phyloP scores from a whole-genome alignment of 2,113 vertebrate genomes.

The Dasyprocta punctata region DNA sequence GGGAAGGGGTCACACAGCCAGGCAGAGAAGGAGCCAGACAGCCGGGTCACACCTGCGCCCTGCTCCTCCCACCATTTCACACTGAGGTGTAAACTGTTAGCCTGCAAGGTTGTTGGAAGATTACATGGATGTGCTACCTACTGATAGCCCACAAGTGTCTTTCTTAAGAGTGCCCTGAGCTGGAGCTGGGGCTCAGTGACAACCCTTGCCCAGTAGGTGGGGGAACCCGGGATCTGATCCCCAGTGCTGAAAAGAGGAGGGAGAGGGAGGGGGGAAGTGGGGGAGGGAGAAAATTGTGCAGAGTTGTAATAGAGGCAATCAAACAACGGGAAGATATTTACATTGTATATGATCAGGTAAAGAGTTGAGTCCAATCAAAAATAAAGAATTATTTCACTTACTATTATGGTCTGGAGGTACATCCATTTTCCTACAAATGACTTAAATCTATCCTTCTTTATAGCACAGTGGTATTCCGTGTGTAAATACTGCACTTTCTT shows the following conservation, averaged over 20 bases:
- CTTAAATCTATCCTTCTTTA: background rate
- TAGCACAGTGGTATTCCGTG: background rate
- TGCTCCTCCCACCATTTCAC: background rate
- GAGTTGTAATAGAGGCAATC: background rate
- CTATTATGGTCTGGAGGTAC: background rate
- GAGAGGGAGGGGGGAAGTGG: background rate
- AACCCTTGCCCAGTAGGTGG: background rate
- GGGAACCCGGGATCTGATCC: background rate
- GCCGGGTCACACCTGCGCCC: background rate
- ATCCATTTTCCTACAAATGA: background rate
- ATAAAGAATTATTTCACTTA: background rate
- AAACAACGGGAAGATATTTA: background rate
- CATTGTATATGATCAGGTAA: slow-evolving; percentile 8
- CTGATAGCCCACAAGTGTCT: background rate
- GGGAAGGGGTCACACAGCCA: background rate
- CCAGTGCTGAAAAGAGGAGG: background rate
- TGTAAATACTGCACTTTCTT: background rate
- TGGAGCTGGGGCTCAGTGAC: background rate
- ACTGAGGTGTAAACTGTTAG: background rate
- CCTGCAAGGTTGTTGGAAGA: background rate
- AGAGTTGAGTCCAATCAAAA: slow-evolving; percentile 11
- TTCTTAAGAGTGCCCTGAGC: too few relatives aligned
- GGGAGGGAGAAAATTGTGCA: background rate
- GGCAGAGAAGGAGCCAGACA: background rate
- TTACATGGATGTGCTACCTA: background rate